Base-by-base conservation (phyloP, 2,888 invertebrate genomes). In the Drosophila peninsularis region DNA sequence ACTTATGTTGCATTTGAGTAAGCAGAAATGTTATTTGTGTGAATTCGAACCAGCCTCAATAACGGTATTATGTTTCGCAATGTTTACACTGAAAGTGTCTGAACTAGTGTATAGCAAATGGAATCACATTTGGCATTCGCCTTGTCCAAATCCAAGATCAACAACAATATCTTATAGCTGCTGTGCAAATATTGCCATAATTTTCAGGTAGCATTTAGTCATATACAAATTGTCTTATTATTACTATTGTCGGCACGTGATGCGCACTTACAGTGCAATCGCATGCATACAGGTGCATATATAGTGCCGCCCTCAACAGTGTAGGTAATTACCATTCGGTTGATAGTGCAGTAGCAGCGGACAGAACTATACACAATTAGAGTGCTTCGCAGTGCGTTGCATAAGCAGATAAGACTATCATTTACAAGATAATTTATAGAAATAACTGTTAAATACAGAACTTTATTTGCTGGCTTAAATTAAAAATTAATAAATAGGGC, bases 371-470 rank as follows among this genome's bases (percentile, higher is more conserved):
- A n/a, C n/a, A 63, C 63, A 63, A 63, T 58, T 62, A 17, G 36
- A 61, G 61, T 55, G 54, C 37, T 58, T 37, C 54, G 30, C 6
- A 17, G 27, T 44, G 62, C 34, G 34, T 78, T 78, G 64, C 67
- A 57, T 71, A 75, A 75, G 37, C n/a, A 39, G 21, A 42, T 36
- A 75, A 68, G 27, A 50, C 9, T 62, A 63, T 60, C 63, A 56
- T 44, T 63, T 21, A 17, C 11, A 2, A 47, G 11, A 17, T 30
- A 47, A 6, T 30, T 47, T 47, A 45, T n/a, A 45, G 21, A n/a
- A 7, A 27, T 27, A 5, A 10, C 14, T 24, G 24, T 4, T 14
- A 42, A 42, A 21, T 42, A 13, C 6, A 39, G n/a, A n/a, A n/a
- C n/a, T n/a, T n/a, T 19, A 19, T 30, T 24, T 5, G 27, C 7